Percentiles rank a stretch among this genome's conserved stretches.
phyloP scores from a whole-genome alignment of 2,797 vertebrate genomes.

The Dendrocincla tyrannina region DNA sequence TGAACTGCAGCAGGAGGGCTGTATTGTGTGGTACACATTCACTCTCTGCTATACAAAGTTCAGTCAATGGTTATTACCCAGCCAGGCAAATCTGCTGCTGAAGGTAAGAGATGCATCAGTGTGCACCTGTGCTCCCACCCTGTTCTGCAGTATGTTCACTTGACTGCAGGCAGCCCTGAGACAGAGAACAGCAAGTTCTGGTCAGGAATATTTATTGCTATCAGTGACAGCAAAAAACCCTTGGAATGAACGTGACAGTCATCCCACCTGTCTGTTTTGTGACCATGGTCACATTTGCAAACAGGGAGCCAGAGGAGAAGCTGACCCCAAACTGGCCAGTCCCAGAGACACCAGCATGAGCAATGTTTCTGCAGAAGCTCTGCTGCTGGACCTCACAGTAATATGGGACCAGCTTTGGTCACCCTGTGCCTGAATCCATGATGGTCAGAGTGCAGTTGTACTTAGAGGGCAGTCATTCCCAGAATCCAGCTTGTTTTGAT shows the following conservation, averaged over 20 bases:
- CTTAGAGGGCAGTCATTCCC: slow-evolving; percentile 77
- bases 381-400: slow-evolving; percentile 80
- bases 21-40: not conserved
- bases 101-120: not conserved
- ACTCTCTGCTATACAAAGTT: not conserved
- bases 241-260: slow-evolving; percentile 77
- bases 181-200: not conserved
- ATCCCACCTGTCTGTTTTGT: slow-evolving; percentile 83
- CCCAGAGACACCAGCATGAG: slow-evolving; percentile 81
- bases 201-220: slow-evolving; percentile 57
- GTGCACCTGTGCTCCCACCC: not conserved
- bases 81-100: not conserved
- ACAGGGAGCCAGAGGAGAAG: slow-evolving; percentile 82
- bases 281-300: slow-evolving; percentile 76
- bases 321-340: slow-evolving; percentile 81
- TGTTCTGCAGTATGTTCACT: not conserved
- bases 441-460: slow-evolving; percentile 66
- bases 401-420: slow-evolving; percentile 83
- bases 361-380: slow-evolving; percentile 80
- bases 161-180: not conserved
- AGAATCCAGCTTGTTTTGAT: slow-evolving; percentile 74
- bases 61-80: not conserved
- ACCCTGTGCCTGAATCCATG: slow-evolving; percentile 79
- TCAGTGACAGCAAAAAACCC: slow-evolving; percentile 77
- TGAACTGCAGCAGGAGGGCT: not conserved